Percentiles rank a stretch among this genome's conserved stretches.
These are phyloP conservation scores for Maccullochella peelii DNA, from an alignment of 2,113 vertebrate species.

Conservation along the genomic window DNA sequence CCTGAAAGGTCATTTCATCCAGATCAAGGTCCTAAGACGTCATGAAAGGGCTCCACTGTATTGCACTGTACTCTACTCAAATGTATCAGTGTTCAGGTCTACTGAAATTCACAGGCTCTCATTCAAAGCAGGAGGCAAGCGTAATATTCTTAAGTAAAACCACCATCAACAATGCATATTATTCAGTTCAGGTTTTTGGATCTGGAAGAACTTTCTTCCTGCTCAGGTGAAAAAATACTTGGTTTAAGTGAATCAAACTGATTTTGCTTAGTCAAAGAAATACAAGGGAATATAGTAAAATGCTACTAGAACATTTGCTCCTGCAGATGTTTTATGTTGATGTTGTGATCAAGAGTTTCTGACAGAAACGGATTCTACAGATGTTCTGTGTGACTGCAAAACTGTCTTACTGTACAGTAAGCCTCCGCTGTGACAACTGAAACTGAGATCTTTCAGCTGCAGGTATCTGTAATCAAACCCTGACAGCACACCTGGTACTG, in stretches of 20 bases:
- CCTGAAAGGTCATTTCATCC: slow-evolving; percentile 67
- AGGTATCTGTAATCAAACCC: slow-evolving; percentile 23
- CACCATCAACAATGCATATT: slow-evolving; percentile 10
- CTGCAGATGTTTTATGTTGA: neutral
- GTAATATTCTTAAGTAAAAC: slow-evolving; percentile 24
- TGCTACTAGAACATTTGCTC: neutral
- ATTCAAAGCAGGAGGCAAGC: slow-evolving; percentile 30
- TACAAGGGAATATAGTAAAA: neutral
- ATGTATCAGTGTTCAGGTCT: slow-evolving; percentile 46
- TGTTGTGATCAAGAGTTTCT: neutral
- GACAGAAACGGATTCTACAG: neutral
- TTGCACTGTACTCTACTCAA: slow-evolving; percentile 51
- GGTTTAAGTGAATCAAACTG: neutral
- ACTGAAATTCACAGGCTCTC: slow-evolving; percentile 31
- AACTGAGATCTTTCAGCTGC: slow-evolving; percentile 7
- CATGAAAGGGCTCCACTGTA: slow-evolving; percentile 68
- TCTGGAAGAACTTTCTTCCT: neutral
- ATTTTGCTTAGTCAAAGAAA: neutral
- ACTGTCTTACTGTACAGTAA: neutral
- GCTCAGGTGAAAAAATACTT: neutral
- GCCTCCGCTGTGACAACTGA: slow-evolving; percentile 15
- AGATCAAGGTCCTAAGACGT: slow-evolving; percentile 49
- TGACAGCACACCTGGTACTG: neutral
- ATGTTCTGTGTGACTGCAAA: neutral
- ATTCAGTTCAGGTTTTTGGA: neutral